These are phyloP conservation scores for Manduca sexta DNA, from an alignment of 1,140 invertebrate species.

Conservation along the genomic window DNA sequence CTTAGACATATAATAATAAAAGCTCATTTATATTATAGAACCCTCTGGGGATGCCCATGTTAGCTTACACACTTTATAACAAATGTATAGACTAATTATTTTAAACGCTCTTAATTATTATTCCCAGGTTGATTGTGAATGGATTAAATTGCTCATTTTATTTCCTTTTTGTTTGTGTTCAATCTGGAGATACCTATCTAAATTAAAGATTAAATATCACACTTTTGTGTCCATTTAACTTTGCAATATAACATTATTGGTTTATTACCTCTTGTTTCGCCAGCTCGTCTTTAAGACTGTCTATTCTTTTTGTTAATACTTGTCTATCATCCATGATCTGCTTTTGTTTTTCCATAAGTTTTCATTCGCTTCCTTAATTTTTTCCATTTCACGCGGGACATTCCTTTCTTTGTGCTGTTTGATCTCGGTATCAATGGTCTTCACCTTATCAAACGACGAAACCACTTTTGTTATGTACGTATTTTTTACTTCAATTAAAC, in stretches of 20 bases:
- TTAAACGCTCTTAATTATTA: background rate
- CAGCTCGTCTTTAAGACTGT: conserved; percentile 78
- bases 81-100: background rate
- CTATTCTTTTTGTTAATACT: conserved; percentile 57
- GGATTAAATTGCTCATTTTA: too few relatives aligned
- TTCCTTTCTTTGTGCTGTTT: conserved; percentile 59
- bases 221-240: background rate
- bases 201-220: too few relatives aligned
- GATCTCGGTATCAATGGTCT: conserved; percentile 56
- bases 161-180: too few relatives aligned
- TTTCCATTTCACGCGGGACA: conserved; percentile 55
- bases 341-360: conserved; percentile 74
- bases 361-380: conserved; percentile 65
- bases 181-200: too few relatives aligned
- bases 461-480: conserved; percentile 42
- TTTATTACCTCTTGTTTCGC: conserved; percentile 79
- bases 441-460: conserved; percentile 64
- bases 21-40: too few relatives aligned
- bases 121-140: background rate
- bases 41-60: too few relatives aligned
- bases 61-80: background rate
- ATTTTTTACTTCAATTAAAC: conserved; percentile 47
- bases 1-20: too few relatives aligned
- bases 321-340: conserved; percentile 52
- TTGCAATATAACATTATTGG: background rate